Base-by-base conservation (phyloP, 2,888 invertebrate species). In the Chymomyza caudatula region DNA sequence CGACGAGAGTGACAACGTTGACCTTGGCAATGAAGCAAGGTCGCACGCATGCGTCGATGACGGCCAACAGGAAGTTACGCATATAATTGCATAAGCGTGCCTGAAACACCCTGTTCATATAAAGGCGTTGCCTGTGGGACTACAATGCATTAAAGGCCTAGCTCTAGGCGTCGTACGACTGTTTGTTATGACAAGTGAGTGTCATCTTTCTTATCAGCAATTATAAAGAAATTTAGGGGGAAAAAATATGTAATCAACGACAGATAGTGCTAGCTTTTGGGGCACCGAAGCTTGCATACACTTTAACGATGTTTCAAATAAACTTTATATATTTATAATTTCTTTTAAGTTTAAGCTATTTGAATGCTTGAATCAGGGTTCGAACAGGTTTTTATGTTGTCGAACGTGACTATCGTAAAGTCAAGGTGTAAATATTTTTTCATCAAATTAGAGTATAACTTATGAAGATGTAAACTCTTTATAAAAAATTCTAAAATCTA, bases 61-160 rank as follows among this genome's bases (percentile, higher is more conserved):
- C 22, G 15, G 20, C 13, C 59, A 43, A 19, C 15, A 42, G 65
- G 43, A 55, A 19, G 51, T 37, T 37, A 37, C 29, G 29, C 47
- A 8, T 15, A 3, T 5, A 17, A 47, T 47, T 47, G 47, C 47
- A 19, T 47, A 3, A 15, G 8, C 3, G 6, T 17, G 47, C 47
- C 47, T 47, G 47, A 47, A 47, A 37, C 29, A 37, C 29, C 29
- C 29, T 37, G 29, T 37, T 8, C 29, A 76, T 19, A 29, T 47
- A 77, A 56, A 58, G 80, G 87, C 79, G 87, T 81, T 80, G 71
- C 29, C 29, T 37, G 29, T 11, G 29, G 17, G 47, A 8, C n/a
- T 47, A 47, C 4, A 47, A 19, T 19, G 15, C 15, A n/a, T 13
- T 47, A 19, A 2, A 47, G n/a, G 17, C 8, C 17, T 47, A 4